phyloP scores from a whole-genome alignment of 2,113 vertebrate genomes.

The Proterorhinus semilunaris region DNA sequence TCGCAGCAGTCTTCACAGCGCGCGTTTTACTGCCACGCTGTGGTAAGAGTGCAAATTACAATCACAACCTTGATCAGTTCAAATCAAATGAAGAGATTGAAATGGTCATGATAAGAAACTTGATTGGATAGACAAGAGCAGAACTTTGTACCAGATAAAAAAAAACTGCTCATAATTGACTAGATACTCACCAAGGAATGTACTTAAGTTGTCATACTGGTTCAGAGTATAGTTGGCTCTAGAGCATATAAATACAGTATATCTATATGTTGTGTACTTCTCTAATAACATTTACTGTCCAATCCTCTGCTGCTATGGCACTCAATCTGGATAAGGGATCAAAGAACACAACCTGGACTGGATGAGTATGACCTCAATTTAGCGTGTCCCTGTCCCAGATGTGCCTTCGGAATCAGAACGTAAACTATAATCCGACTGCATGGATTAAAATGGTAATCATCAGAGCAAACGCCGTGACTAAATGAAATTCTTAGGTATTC shows the following conservation, averaged over 20 bases:
- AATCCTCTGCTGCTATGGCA: conserved; percentile 13
- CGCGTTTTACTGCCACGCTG: conserved; percentile 46
- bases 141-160: not conserved
- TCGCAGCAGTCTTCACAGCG: not conserved
- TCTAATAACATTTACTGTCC: conserved; percentile 4
- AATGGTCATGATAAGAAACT: not conserved
- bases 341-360: conserved; percentile 37
- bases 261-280: conserved; percentile 9
- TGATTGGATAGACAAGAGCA: not conserved
- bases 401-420: conserved; percentile 36
- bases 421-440: conserved; percentile 54
- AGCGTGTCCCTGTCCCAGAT: conserved; percentile 49
- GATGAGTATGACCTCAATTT: conserved; percentile 57
- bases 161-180: too few relatives aligned
- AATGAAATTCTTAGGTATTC: conserved; percentile 60
- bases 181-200: too few relatives aligned
- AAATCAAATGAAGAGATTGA: not conserved
- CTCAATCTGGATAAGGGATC: conserved; percentile 32
- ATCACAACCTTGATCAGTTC: not conserved
- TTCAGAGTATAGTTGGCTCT: too few relatives aligned
- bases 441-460: conserved; percentile 68
- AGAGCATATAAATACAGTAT: too few relatives aligned
- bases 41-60: conserved; percentile 31
- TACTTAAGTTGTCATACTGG: too few relatives aligned
- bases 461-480: conserved; percentile 45